Evolutionary conservation across 1,140 invertebrate genomes (phyloP).

Genomic region (Apis laboriosa): DNA sequence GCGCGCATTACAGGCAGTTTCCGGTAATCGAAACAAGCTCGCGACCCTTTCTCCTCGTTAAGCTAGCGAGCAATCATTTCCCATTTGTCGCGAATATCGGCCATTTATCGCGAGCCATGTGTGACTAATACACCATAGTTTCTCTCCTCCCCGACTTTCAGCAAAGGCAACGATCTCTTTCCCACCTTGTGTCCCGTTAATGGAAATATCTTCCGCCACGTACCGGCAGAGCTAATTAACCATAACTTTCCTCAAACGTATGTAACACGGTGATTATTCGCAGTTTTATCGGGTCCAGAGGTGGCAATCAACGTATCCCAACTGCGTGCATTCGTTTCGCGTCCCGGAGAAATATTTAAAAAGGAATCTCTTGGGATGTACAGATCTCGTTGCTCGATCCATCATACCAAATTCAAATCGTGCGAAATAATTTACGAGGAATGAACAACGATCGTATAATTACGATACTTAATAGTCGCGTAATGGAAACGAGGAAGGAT

Average conservation of each 20-base stretch:
- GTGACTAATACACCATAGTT: not conserved
- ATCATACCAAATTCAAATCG: not conserved
- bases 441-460: slow-evolving; percentile 9
- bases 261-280: slow-evolving; percentile 50
- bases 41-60: slow-evolving; percentile 34
- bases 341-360: no score
- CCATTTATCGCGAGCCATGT: slow-evolving; percentile 18
- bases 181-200: slow-evolving; percentile 44
- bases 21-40: slow-evolving; percentile 1
- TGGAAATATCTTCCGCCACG: slow-evolving; percentile 54
- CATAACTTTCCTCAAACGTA: slow-evolving; percentile 59
- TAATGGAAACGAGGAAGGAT: slow-evolving; percentile 4
- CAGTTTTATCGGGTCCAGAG: slow-evolving; percentile 1
- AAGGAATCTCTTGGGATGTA: no score
- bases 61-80: not conserved
- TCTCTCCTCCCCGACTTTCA: not conserved
- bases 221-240: slow-evolving; percentile 58
- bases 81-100: slow-evolving; percentile 19
- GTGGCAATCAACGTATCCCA: slow-evolving; percentile 26
- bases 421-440: not conserved
- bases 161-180: not conserved
- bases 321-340: not conserved
- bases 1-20: not conserved
- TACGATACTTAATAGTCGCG: not conserved
- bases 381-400: no score